Conservation (phyloP, 2,113 vertebrate species). For the Carassius auratus region DNA sequence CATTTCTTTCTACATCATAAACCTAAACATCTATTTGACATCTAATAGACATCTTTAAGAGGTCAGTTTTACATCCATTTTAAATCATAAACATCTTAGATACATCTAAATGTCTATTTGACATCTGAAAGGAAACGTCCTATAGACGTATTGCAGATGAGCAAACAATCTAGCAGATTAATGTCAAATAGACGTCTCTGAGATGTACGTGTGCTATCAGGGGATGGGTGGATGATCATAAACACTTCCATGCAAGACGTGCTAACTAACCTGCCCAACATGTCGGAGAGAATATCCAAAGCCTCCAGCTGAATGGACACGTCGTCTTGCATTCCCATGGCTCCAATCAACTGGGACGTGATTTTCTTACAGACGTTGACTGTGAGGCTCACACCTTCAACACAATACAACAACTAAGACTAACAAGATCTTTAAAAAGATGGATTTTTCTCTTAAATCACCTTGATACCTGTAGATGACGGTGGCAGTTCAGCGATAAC, state of each 20-base stretch:
- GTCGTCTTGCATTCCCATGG: slow-evolving; percentile 90
- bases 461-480: slow-evolving; percentile 80
- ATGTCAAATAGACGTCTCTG: no score
- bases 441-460: neutral
- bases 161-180: no score
- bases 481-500: slow-evolving; percentile 88
- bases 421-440: neutral
- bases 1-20: no score
- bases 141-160: no score
- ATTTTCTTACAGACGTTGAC: slow-evolving; percentile 89
- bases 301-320: slow-evolving; percentile 92
- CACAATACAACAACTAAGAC: neutral
- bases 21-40: no score
- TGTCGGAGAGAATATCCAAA: slow-evolving; percentile 93
- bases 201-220: no score
- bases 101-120: no score
- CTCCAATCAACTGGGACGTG: slow-evolving; percentile 89
- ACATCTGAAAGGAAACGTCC: no score
- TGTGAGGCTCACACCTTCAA: slow-evolving; percentile 83
- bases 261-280: slow-evolving; percentile 87
- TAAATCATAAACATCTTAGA: no score
- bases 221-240: no score
- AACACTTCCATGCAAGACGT: neutral
- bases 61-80: no score
- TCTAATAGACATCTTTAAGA: no score